Conservation (phyloP, 2,113 vertebrate genomes). For the Bos taurus region ARS-UCD2.0 NC_037347.1:31210501-31211000, state of each 20-base stretch:
- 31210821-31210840: background rate
- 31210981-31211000: background rate
- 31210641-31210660: background rate
- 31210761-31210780: background rate
- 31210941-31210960: background rate
- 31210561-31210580: background rate
- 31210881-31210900: background rate
- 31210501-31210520: conserved; percentile 2
- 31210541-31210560: background rate
- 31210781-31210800: background rate
- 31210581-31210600: background rate
- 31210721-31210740: background rate
- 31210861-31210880: background rate
- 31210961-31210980: background rate
- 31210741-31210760: background rate
- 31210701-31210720: background rate
- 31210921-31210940: accelerated
- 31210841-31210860: background rate
- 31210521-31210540: background rate
- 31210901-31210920: background rate
- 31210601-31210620: background rate
- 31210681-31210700: background rate
- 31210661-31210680: background rate
- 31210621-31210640: background rate
- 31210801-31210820: background rate